A percentile compares a stretch with the other conserved stretches of the same genome.
phyloP scores from a whole-genome alignment of 2,888 invertebrate species.

The Pandemis heparana region DNA sequence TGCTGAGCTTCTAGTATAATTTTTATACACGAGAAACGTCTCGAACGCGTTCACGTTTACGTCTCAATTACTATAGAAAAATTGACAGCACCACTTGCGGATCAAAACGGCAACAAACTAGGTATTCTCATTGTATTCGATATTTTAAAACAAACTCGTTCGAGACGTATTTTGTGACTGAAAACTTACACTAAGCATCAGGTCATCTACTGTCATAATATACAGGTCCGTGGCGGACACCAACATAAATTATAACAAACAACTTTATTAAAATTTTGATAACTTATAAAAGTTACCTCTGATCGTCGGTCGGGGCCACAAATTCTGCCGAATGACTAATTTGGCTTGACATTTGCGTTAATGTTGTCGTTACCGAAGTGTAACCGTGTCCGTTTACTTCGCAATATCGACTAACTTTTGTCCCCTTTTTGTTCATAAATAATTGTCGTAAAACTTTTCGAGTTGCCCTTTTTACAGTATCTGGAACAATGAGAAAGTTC shows the following conservation, averaged over 20 bases:
- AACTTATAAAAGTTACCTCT: constrained; percentile 64
- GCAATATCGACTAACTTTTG: constrained; percentile 25
- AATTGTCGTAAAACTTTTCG: constrained; percentile 34
- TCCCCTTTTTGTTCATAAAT: constrained; percentile 37
- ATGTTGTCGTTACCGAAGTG: constrained; percentile 64
- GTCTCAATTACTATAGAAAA: too few species aligned
- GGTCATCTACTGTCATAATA: too few species aligned
- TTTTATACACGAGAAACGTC: too few species aligned
- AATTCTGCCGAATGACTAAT: constrained; percentile 67
- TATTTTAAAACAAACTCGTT: too few species aligned
- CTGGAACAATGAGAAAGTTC: constrained; percentile 24
- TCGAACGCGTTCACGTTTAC: too few species aligned
- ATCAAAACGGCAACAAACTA: too few species aligned
- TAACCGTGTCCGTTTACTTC: constrained; percentile 43
- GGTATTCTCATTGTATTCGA: too few species aligned
- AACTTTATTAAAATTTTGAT: constrained; percentile 70
- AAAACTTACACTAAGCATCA: too few species aligned
- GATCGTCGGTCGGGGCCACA: constrained; percentile 62
- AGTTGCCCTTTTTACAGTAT: constrained; percentile 30
- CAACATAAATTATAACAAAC: constrained; percentile 59
- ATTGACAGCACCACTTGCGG: too few species aligned
- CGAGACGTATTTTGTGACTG: too few species aligned
- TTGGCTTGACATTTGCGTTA: constrained; percentile 68
- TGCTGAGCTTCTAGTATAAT: too few species aligned
- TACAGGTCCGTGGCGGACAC: constrained; percentile 40